Conservation (phyloP, 2,113 vertebrate species). For the Harpagus bidentatus region DNA sequence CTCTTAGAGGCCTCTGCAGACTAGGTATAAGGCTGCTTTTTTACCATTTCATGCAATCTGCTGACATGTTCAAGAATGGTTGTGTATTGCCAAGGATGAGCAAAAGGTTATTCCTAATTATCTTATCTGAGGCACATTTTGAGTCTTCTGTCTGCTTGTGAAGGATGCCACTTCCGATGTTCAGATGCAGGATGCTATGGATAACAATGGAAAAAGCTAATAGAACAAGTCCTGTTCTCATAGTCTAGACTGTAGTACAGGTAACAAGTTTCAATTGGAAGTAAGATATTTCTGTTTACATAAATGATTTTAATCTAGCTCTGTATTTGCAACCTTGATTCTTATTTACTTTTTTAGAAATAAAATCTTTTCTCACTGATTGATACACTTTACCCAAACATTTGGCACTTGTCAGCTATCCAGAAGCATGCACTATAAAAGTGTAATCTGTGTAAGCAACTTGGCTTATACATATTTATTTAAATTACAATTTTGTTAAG, state of each 20-base stretch:
- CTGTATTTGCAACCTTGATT: neutral
- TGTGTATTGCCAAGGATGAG: neutral
- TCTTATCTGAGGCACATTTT: neutral
- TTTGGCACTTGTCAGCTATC: neutral
- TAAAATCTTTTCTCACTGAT: neutral
- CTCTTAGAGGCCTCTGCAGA: neutral
- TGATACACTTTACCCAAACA: neutral
- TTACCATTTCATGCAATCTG: neutral
- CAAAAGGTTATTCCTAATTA: neutral
- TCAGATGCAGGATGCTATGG: neutral
- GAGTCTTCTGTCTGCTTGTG: neutral
- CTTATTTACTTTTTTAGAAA: neutral
- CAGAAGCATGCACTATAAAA: neutral
- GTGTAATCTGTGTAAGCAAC: neutral
- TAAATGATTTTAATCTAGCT: neutral
- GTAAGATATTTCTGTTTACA: neutral
- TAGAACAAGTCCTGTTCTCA: neutral
- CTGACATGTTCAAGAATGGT: neutral
- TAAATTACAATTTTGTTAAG: neutral
- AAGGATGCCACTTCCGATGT: neutral
- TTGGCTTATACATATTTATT: neutral
- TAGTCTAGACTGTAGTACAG: neutral
- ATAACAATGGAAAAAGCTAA: neutral
- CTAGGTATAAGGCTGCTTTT: neutral
- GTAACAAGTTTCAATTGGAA: neutral